A percentile compares a stretch with the other conserved stretches of the same genome.
Evolutionary conservation across 2,113 vertebrate genomes (phyloP).

Genomic region (Coryphaenoides rupestris): DNA sequence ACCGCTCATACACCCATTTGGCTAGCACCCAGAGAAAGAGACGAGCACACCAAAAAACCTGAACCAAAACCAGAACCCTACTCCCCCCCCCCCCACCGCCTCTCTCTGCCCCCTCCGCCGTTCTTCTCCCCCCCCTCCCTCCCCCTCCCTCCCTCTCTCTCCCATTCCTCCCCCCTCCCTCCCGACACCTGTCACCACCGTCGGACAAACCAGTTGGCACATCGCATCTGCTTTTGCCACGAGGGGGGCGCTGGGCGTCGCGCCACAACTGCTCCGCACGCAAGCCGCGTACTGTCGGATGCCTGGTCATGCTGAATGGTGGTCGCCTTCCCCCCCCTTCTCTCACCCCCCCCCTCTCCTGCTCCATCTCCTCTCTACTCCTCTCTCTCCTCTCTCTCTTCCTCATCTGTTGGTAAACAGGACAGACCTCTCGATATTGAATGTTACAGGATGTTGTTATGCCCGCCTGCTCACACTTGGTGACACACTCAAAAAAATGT

Average conservation of each 20-base stretch:
- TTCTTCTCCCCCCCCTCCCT: slow-evolving; percentile 34
- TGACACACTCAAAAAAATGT: too few species aligned
- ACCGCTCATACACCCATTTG: slow-evolving; percentile 47
- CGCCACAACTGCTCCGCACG: not conserved
- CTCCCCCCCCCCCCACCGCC: too few species aligned
- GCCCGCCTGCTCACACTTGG: too few species aligned
- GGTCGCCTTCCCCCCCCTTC: slow-evolving; percentile 17
- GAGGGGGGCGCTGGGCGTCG: not conserved
- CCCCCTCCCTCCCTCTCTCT: too few species aligned
- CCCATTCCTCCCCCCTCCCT: not conserved
- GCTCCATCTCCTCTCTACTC: too few species aligned
- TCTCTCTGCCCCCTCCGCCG: slow-evolving; percentile 59
- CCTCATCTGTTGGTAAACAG: too few species aligned
- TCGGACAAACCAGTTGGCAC: slow-evolving; percentile 64
- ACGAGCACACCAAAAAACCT: too few species aligned
- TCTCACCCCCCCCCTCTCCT: slow-evolving; percentile 6
- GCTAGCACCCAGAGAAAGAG: too few species aligned
- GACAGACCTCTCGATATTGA: too few species aligned
- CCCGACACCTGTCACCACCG: slow-evolving; percentile 58
- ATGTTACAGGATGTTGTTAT: too few species aligned
- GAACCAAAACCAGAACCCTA: slow-evolving; percentile 21
- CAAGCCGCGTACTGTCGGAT: not conserved
- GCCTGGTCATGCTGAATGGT: not conserved
- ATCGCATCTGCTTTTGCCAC: slow-evolving; percentile 64
- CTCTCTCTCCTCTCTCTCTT: slow-evolving; percentile 12